Conservation (phyloP, 2,113 vertebrate genomes). For the Tyrannus savana region DNA sequence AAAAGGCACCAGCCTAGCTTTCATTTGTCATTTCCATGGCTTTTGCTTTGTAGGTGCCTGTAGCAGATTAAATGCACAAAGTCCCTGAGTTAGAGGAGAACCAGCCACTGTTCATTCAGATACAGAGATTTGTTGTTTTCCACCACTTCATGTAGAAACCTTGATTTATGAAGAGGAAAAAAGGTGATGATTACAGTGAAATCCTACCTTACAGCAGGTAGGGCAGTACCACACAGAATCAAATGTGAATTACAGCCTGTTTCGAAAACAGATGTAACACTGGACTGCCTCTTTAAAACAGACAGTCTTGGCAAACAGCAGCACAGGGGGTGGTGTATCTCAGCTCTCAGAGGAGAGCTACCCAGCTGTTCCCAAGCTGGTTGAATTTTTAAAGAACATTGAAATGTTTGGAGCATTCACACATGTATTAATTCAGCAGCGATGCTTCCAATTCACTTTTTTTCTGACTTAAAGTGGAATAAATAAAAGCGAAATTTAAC, state of each 20-base stretch:
- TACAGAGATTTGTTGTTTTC: background rate
- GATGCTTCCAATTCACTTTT: background rate
- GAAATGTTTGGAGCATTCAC: background rate
- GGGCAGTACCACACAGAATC: background rate
- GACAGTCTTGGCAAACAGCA: background rate
- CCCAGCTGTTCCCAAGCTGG: background rate
- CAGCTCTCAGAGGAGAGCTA: background rate
- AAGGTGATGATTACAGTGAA: background rate
- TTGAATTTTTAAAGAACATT: background rate
- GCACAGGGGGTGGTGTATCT: background rate
- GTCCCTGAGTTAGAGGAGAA: background rate
- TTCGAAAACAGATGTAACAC: background rate
- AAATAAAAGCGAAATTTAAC: background rate
- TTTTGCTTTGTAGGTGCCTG: background rate
- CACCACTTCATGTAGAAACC: background rate
- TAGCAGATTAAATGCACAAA: background rate
- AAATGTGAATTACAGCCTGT: background rate
- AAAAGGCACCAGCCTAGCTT: background rate
- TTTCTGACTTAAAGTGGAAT: background rate
- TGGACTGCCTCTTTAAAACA: background rate
- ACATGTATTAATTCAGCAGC: background rate
- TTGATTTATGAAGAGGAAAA: rapidly evolving
- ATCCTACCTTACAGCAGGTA: background rate
- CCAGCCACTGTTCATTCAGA: background rate
- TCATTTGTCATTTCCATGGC: background rate